These are phyloP conservation scores for Diadumene lineata DNA, from an alignment of 92 coral and sea anemone species.

Conservation along the genomic window DNA sequence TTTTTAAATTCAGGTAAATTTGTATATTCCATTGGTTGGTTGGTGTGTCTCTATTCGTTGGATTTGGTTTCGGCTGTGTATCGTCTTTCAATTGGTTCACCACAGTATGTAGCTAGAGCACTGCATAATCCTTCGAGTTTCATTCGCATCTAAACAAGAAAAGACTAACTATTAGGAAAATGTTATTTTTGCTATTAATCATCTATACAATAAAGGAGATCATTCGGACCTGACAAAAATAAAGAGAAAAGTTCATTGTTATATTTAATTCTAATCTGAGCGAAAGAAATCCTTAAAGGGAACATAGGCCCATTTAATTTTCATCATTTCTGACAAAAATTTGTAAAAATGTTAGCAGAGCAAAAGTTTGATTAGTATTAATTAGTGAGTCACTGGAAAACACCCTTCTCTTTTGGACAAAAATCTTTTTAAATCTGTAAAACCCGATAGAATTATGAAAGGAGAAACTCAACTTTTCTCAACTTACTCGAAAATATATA, in stretches of 20 bases:
- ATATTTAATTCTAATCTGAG: not conserved
- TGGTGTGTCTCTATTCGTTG: constrained; percentile 9
- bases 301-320: not conserved
- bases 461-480: no score
- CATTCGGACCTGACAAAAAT: not conserved
- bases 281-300: not conserved
- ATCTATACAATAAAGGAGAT: not conserved
- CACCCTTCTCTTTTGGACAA: no score
- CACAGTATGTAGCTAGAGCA: not conserved
- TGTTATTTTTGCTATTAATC: not conserved
- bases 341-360: no score
- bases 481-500: no score
- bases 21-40: not conserved
- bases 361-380: no score
- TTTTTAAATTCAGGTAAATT: not conserved
- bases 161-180: not conserved
- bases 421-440: no score
- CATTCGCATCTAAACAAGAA: not conserved
- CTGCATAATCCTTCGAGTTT: constrained; percentile 8
- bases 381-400: no score
- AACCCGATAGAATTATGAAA: no score
- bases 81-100: constrained; percentile 2
- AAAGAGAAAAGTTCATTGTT: not conserved
- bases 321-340: no score
- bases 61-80: constrained; percentile 9